These are phyloP conservation scores for Meriones psammophilus DNA, from an alignment of 2,797 vertebrate species.

Conservation along the genomic window DNA sequence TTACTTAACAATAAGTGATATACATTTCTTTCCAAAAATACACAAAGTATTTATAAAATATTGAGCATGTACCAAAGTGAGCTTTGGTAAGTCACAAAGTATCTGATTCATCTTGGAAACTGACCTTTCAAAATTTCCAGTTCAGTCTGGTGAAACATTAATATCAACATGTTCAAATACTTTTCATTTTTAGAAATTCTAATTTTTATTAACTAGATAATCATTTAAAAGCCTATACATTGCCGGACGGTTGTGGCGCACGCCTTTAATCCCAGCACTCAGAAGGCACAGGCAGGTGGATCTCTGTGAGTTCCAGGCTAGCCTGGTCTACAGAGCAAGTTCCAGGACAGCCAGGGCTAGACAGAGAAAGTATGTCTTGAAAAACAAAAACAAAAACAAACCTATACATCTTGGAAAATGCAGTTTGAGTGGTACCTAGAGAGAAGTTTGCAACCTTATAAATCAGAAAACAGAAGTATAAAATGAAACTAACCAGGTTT, in stretches of 20 bases:
- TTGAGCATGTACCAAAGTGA: constrained; percentile 9
- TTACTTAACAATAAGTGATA: not conserved
- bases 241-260: not conserved
- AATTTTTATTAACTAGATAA: not conserved
- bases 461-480: constrained; percentile 18
- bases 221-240: not conserved
- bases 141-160: constrained; percentile 57
- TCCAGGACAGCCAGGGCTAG: not conserved
- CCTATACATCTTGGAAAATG: not conserved
- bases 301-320: not conserved
- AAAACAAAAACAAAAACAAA: too few relatives aligned
- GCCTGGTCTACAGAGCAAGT: not conserved
- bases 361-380: not conserved
- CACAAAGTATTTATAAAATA: constrained; percentile 49
- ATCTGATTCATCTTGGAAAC: not conserved
- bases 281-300: not conserved
- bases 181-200: constrained; percentile 34
- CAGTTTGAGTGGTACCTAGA: constrained; percentile 4
- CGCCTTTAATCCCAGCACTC: not conserved
- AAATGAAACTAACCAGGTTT: not conserved
- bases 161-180: not conserved
- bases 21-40: not conserved
- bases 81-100: constrained; percentile 28
- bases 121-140: not conserved
- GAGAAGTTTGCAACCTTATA: constrained; percentile 34